phyloP scores from a whole-genome alignment of 1,140 invertebrate genomes.

The Tribolium madens region DNA sequence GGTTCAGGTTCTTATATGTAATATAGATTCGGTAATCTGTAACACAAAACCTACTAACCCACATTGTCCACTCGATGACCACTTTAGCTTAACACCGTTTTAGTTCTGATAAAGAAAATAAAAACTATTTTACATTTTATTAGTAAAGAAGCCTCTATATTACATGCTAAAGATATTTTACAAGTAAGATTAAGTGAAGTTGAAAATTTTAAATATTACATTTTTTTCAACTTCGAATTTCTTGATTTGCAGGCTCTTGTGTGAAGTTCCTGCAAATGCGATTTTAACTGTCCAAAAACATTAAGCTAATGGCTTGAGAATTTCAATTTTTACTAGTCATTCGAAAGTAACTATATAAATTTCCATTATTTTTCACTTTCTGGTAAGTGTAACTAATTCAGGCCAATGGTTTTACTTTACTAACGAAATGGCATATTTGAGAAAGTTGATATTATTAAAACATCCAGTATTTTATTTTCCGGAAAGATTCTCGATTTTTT shows the following conservation, averaged over 20 bases:
- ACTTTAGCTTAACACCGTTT: conserved; percentile 8
- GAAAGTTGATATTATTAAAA: background rate
- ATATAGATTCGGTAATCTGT: conserved; percentile 15
- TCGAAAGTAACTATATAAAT: conserved; percentile 40
- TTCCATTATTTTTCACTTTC: conserved; percentile 38
- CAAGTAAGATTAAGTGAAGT: background rate
- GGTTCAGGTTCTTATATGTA: background rate
- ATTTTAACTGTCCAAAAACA: conserved; percentile 1
- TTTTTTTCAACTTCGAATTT: background rate
- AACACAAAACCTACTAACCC: conserved; percentile 33
- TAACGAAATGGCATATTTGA: conserved; percentile 4
- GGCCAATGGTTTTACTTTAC: conserved; percentile 10
- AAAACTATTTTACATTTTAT: conserved; percentile 29
- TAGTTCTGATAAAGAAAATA: conserved; percentile 6
- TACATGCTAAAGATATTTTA: conserved; percentile 33
- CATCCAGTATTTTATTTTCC: background rate
- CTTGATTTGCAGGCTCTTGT: background rate
- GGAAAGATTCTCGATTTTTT: conserved; percentile 1
- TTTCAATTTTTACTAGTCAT: conserved; percentile 28
- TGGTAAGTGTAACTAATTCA: conserved; percentile 9
- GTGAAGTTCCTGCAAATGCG: background rate
- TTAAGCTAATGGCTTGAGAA: background rate
- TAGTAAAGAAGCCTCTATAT: conserved; percentile 33
- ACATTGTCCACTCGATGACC: conserved; percentile 19
- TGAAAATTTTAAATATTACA: background rate